Evolutionary conservation across 2,113 vertebrate genomes (phyloP).

Genomic region (Channa argus): DNA sequence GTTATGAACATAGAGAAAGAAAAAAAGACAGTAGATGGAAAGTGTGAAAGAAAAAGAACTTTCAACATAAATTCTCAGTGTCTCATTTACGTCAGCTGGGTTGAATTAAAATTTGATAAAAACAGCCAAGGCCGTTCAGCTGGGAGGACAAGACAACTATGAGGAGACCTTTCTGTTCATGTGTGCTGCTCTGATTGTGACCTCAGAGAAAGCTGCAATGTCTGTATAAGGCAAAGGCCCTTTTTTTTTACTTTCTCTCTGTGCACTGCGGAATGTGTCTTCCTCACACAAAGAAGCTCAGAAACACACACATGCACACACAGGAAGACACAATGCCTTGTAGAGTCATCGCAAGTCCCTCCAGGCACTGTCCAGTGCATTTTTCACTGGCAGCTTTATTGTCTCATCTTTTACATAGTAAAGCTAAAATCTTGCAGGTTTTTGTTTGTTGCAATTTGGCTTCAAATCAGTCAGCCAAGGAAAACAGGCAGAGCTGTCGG

Average conservation of each 20-base stretch:
- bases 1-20: not conserved
- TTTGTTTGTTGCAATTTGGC: constrained; percentile 8
- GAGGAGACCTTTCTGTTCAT: not conserved
- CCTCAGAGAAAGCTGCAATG: not conserved
- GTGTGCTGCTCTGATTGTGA: not conserved
- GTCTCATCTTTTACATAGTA: constrained; percentile 8
- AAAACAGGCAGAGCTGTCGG: not conserved
- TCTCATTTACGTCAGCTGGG: not conserved
- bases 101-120: not conserved
- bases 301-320: not conserved
- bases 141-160: not conserved
- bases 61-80: not conserved
- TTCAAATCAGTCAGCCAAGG: not conserved
- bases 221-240: constrained; percentile 22
- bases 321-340: not conserved
- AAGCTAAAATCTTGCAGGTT: not conserved
- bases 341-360: not conserved
- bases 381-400: constrained; percentile 16
- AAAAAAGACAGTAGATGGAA: not conserved
- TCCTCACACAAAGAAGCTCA: not conserved
- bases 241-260: not conserved
- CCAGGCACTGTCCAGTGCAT: not conserved
- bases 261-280: not conserved
- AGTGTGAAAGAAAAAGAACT: not conserved
- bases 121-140: not conserved